Evolutionary conservation across 2,888 invertebrate genomes (phyloP), one percentile per base, ranked within the genome.

Genomic region (Plemyria rubiginata): DNA sequence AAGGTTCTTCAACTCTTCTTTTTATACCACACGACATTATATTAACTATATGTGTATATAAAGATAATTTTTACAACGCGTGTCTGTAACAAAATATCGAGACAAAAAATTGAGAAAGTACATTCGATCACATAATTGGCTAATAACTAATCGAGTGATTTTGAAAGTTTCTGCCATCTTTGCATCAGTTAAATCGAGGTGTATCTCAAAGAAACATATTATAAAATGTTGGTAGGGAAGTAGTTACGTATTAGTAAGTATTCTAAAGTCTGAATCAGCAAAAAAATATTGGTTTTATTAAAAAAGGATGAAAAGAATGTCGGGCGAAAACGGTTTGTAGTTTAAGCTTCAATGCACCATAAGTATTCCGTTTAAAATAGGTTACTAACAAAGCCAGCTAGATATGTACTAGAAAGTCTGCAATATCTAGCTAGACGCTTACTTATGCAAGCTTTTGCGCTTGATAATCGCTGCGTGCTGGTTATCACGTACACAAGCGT

Each of bases 81-180:
- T 3, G 54, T 22, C 29, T 45, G 58, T 58, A 62, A 62, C 63
- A 28, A 52, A 60, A 64, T 64, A 64, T 53, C 36, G 28, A 12
- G 8, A 12, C 54, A 36, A 54, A 59, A 63, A 54, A 57, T n/a
- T 45, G n/a, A 12, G 8, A 15, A 32, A 32, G 60, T 60, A 60
- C 60, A 41, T 36, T 28, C 60, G 45, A 16, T 32, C 5, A 36
- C 55, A 51, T 28, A 54, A 60, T 6, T 46, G 36, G 0, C 7
- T 29, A 9, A 40, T 38, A 28, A 32, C 7, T 32, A 5, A 32
- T 2, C 22, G 32, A 32, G 32, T 7, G 32, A 8, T 32, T 32
- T 2, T 32, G 6, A 32, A 32, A 22, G 22, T 22, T 2, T 22
- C 22, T 22, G 22, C 22, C 22, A 22, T 3, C 22, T 2, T 22